Percentiles rank a stretch among this genome's conserved stretches.
Evolutionary conservation across 2,888 invertebrate species (phyloP).

Genomic region (Molanna angustata): DNA sequence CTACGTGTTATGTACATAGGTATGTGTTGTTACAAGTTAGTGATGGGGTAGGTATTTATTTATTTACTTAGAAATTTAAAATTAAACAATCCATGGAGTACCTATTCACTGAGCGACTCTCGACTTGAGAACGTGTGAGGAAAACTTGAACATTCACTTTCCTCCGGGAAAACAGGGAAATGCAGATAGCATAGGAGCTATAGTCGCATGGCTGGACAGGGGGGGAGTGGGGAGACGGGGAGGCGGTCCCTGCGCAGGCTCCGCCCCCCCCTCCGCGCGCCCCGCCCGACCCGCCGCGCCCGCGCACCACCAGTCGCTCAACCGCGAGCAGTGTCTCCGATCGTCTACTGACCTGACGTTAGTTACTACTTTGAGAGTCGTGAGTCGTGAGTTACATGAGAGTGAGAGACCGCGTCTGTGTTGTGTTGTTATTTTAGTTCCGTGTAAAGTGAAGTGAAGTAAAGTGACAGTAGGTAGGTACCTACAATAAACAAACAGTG

Average conservation of each 20-base stretch:
- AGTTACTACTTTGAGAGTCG: neutral
- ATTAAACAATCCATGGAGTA: too few species aligned
- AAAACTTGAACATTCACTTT: too few species aligned
- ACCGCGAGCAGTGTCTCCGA: conserved; percentile 13
- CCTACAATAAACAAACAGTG: neutral
- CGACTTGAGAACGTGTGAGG: too few species aligned
- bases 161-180: too few species aligned
- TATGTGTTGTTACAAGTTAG: too few species aligned
- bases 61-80: too few species aligned
- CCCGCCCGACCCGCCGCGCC: conserved; percentile 17
- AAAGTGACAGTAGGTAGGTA: neutral
- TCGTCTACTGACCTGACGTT: neutral
- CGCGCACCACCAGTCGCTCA: conserved; percentile 19
- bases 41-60: too few species aligned
- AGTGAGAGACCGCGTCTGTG: neutral
- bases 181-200: too few species aligned
- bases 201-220: too few species aligned
- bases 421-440: neutral
- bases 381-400: neutral
- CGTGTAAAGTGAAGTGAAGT: neutral
- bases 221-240: too few species aligned
- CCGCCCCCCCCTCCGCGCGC: conserved; percentile 10
- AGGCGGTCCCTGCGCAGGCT: neutral
- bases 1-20: too few species aligned
- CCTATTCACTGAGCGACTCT: too few species aligned